Percentiles rank a stretch among this genome's conserved stretches.
Conservation (phyloP, 2,888 invertebrate species). For the Heliconius ethilla region DNA sequence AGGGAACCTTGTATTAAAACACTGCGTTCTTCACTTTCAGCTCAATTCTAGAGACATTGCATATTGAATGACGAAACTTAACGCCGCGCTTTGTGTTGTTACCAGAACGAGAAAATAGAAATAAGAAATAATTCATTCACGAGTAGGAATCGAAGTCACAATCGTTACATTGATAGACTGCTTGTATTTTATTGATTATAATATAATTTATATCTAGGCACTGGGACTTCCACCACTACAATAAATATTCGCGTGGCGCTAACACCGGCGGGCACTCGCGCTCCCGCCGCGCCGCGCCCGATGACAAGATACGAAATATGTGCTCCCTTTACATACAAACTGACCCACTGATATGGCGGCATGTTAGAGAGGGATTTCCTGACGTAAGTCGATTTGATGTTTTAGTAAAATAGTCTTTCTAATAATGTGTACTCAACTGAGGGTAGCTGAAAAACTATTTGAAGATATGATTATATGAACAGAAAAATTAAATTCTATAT, state of each 20-base stretch:
- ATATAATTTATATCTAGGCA: slow-evolving; percentile 52
- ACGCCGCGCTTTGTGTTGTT: no score
- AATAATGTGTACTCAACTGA: background rate
- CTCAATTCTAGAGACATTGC: no score
- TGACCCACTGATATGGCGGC: slow-evolving; percentile 98
- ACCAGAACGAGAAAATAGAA: no score
- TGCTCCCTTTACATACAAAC: slow-evolving; percentile 99
- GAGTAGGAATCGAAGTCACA: no score
- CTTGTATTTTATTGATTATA: background rate
- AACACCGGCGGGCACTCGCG: slow-evolving; percentile 83
- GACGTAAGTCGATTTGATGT: slow-evolving; percentile 83
- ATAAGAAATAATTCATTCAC: no score
- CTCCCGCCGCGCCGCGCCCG: slow-evolving; percentile 82
- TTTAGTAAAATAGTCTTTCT: background rate
- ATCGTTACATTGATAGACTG: background rate
- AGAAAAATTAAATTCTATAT: background rate
- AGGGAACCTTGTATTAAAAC: no score
- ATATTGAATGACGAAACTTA: no score
- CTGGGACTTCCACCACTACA: slow-evolving; percentile 78
- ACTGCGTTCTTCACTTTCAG: no score
- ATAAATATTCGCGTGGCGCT: slow-evolving; percentile 90
- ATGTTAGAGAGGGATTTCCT: slow-evolving; percentile 91
- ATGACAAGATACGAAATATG: slow-evolving; percentile 92
- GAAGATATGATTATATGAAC: background rate
- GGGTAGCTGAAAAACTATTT: background rate